Evolutionary conservation across 2,113 vertebrate species (phyloP).

Genomic region (Myiozetetes cayanensis): DNA sequence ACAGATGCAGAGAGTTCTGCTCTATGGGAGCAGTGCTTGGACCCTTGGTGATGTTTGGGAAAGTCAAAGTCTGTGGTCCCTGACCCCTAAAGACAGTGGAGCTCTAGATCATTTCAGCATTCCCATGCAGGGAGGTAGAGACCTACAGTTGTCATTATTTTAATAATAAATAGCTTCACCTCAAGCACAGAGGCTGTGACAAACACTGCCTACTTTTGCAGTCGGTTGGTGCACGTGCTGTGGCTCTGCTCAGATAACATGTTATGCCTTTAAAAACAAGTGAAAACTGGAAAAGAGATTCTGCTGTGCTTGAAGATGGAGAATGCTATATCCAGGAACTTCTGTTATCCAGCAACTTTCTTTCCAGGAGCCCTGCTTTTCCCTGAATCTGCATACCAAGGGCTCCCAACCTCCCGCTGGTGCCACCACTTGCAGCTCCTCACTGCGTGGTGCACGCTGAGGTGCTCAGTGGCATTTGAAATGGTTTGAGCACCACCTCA

Average conservation of each 20-base stretch:
- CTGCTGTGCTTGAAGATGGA: not conserved
- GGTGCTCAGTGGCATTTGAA: not conserved
- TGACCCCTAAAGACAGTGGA: not conserved
- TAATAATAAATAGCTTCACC: not conserved
- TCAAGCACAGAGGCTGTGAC: not conserved
- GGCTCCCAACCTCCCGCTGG: not conserved
- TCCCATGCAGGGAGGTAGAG: not conserved
- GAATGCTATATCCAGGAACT: not conserved
- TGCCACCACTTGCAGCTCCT: not conserved
- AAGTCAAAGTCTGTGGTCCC: not conserved
- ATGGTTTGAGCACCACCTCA: not conserved
- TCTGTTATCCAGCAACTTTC: not conserved
- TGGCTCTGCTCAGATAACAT: not conserved
- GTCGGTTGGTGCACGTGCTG: rapidly evolving
- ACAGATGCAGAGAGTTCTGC: not conserved
- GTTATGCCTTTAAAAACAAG: not conserved
- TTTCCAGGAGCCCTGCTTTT: not conserved
- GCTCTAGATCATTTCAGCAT: not conserved
- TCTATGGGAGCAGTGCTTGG: rapidly evolving
- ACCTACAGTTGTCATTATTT: not conserved
- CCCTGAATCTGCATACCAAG: not conserved
- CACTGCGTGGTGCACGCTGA: rapidly evolving
- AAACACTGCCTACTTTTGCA: not conserved
- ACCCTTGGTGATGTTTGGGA: not conserved
- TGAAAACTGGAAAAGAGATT: not conserved